Evolutionary conservation across 1,140 invertebrate genomes (phyloP).

Genomic region (Pristionchus pacificus): DNA sequence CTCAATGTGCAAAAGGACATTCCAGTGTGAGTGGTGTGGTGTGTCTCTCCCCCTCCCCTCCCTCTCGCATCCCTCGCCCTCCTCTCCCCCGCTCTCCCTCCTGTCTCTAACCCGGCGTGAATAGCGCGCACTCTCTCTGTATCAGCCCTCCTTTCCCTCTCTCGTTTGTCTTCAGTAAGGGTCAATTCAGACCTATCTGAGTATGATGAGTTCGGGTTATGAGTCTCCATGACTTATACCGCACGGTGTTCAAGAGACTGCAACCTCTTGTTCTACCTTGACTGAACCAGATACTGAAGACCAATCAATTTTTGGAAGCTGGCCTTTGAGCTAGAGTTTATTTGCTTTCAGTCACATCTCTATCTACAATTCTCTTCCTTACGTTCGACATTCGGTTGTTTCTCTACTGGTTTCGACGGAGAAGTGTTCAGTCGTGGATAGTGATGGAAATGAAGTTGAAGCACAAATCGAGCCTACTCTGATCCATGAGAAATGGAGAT

Average conservation of each 20-base stretch:
- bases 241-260: neutral
- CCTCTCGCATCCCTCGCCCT: neutral
- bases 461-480: conserved; percentile 27
- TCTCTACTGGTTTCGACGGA: neutral
- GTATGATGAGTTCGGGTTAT: neutral
- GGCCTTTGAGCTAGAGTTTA: neutral
- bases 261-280: neutral
- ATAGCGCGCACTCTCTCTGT: neutral
- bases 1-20: conserved; percentile 1
- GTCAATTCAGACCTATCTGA: conserved; percentile 1
- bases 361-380: conserved; percentile 16
- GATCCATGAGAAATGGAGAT: conserved; percentile 6
- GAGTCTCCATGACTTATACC: neutral
- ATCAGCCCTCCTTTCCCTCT: neutral
- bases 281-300: conserved; percentile 1
- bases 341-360: conserved; percentile 8
- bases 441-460: conserved; percentile 16
- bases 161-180: neutral
- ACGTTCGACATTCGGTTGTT: neutral
- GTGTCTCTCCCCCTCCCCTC: neutral
- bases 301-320: neutral
- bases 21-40: conserved; percentile 9
- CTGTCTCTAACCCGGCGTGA: neutral
- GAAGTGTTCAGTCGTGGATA: neutral
- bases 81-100: neutral